Evolutionary conservation across 2,888 invertebrate genomes (phyloP).

Genomic region (Ariolimax columbianus): DNA sequence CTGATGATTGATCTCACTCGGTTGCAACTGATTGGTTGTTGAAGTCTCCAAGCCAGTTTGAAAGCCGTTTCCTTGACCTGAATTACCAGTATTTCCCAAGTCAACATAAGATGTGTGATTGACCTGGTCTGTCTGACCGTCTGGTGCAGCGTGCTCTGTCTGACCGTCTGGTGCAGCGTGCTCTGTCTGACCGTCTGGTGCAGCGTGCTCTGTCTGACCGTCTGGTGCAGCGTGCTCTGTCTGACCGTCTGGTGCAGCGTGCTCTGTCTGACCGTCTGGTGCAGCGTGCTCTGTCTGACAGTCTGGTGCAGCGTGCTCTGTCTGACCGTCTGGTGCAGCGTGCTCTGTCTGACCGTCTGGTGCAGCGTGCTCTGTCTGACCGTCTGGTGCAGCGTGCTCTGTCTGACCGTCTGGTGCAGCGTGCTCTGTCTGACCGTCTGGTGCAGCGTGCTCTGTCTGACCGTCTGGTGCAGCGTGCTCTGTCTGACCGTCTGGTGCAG

Average conservation of each 20-base stretch:
- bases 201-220: background rate
- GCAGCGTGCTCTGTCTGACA: no score
- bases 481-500: no score
- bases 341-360: no score
- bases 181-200: background rate
- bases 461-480: no score
- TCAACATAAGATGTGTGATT: background rate
- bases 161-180: background rate
- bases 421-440: no score
- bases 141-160: background rate
- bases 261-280: no score
- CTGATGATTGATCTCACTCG: background rate
- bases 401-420: no score
- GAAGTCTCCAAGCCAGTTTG: background rate
- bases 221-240: background rate
- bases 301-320: no score
- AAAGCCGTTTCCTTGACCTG: background rate
- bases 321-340: no score
- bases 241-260: background rate
- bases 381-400: no score
- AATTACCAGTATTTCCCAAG: background rate
- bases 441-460: no score
- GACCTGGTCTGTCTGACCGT: background rate
- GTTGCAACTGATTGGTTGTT: background rate
- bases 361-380: no score